Evolutionary conservation across 2,888 invertebrate species (phyloP).

Genomic region (Epinotia demarniana): DNA sequence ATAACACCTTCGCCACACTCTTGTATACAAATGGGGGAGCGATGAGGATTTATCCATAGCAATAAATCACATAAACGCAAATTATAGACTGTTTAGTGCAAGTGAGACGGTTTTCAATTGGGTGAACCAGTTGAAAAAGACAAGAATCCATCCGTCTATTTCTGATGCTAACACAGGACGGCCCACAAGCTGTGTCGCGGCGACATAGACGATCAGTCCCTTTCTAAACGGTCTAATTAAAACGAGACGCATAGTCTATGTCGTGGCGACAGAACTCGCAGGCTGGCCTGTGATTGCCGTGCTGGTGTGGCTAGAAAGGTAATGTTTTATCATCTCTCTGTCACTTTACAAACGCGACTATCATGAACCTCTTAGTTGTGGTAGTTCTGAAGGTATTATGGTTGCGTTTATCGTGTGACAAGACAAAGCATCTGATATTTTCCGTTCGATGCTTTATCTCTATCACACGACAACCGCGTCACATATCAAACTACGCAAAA

Average conservation of each 20-base stretch:
- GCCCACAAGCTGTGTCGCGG: no score
- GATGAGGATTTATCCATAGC: neutral
- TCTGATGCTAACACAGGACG: no score
- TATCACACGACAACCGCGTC: neutral
- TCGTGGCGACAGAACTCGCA: no score
- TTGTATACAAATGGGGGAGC: neutral
- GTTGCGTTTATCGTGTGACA: neutral
- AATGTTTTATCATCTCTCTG: neutral
- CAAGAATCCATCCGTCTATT: no score
- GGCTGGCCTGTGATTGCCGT: no score
- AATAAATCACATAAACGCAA: neutral
- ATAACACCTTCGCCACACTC: no score
- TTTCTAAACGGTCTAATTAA: no score
- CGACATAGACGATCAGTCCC: no score
- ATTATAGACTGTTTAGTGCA: neutral
- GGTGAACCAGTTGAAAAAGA: neutral
- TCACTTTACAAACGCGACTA: neutral
- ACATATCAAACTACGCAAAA: constrained; percentile 67
- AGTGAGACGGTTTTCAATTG: neutral
- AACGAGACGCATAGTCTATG: no score
- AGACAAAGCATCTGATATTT: neutral
- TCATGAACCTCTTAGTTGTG: neutral
- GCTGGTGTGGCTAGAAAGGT: neutral
- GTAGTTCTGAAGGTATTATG: neutral
- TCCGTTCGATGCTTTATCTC: neutral